A percentile compares a stretch with the other conserved stretches of the same genome.
phyloP scores from a whole-genome alignment of 2,797 vertebrate species.

The Diplodus puntazzo region DNA sequence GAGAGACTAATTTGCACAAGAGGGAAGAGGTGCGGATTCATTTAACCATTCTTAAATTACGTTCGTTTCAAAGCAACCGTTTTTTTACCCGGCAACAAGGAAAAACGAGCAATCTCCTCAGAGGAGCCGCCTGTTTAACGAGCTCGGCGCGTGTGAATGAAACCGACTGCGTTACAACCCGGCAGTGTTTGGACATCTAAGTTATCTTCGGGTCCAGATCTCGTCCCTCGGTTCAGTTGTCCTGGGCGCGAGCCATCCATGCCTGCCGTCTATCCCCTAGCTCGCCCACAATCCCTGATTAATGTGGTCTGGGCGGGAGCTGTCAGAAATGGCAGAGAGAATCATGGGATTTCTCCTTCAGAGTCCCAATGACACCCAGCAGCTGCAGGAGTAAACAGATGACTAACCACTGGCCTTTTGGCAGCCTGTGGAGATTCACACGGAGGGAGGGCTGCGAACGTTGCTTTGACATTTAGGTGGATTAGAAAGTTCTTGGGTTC shows the following conservation, averaged over 20 bases:
- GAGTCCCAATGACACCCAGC: slow-evolving; percentile 82
- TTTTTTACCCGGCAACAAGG: slow-evolving; percentile 32
- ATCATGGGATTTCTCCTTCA: slow-evolving; percentile 84
- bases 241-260: slow-evolving; percentile 71
- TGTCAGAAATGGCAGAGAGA: slow-evolving; percentile 84
- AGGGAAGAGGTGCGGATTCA: slow-evolving; percentile 18
- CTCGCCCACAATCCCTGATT: slow-evolving; percentile 80
- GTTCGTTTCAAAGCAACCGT: slow-evolving; percentile 27
- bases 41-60: slow-evolving; percentile 24
- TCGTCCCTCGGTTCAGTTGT: slow-evolving; percentile 68
- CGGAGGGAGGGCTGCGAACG: slow-evolving; percentile 67
- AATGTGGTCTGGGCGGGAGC: slow-evolving; percentile 80
- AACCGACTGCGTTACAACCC: slow-evolving; percentile 26
- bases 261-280: slow-evolving; percentile 71
- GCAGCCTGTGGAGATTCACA: slow-evolving; percentile 78
- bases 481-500: slow-evolving; percentile 83
- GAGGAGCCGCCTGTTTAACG: slow-evolving; percentile 13
- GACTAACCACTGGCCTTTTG: slow-evolving; percentile 86
- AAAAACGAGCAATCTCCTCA: slow-evolving; percentile 5
- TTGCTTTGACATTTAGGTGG: slow-evolving; percentile 82
- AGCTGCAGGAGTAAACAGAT: slow-evolving; percentile 85
- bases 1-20: slow-evolving; percentile 42
- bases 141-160: slow-evolving; percentile 48
- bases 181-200: slow-evolving; percentile 44
- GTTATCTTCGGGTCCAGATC: slow-evolving; percentile 76